A percentile compares a stretch with the other conserved stretches of the same genome.
Conservation (phyloP, 2,113 vertebrate species). For the Grammomys dolichurus region DNA sequence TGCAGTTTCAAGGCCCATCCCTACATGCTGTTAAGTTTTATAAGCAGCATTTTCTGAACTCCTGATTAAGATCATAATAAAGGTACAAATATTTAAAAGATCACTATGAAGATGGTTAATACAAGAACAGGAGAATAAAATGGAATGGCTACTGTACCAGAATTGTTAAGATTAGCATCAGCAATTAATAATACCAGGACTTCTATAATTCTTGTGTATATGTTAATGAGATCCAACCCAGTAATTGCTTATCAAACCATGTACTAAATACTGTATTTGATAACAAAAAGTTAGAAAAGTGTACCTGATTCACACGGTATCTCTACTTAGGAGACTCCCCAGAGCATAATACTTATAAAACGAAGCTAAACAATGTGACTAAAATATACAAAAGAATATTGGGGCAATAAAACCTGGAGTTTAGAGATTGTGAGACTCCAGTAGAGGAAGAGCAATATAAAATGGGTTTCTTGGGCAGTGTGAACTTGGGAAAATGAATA, state of each 20-base stretch:
- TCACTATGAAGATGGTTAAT: neutral
- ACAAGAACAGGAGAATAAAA: neutral
- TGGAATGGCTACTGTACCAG: slow-evolving; percentile 37
- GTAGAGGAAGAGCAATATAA: neutral
- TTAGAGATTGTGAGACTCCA: neutral
- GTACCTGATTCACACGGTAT: neutral
- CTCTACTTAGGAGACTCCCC: neutral
- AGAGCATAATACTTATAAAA: neutral
- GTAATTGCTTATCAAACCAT: neutral
- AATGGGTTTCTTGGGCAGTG: neutral
- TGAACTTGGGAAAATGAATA: neutral
- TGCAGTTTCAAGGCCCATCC: slow-evolving; percentile 13
- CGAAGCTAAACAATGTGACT: neutral
- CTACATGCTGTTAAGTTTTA: slow-evolving; percentile 56
- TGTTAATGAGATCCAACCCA: slow-evolving; percentile 8
- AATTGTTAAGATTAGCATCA: slow-evolving; percentile 63
- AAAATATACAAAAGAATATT: neutral
- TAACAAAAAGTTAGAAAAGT: neutral
- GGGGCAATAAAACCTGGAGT: neutral
- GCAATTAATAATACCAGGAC: slow-evolving; percentile 37
- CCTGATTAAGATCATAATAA: slow-evolving; percentile 62
- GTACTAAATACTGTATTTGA: neutral
- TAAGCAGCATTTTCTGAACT: slow-evolving; percentile 50
- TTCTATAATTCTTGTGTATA: neutral
- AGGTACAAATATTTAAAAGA: slow-evolving; percentile 1